A percentile compares a stretch with the other conserved stretches of the same genome.
Evolutionary conservation across 1,140 invertebrate genomes (phyloP).

Genomic region (Wasmannia auropunctata): DNA sequence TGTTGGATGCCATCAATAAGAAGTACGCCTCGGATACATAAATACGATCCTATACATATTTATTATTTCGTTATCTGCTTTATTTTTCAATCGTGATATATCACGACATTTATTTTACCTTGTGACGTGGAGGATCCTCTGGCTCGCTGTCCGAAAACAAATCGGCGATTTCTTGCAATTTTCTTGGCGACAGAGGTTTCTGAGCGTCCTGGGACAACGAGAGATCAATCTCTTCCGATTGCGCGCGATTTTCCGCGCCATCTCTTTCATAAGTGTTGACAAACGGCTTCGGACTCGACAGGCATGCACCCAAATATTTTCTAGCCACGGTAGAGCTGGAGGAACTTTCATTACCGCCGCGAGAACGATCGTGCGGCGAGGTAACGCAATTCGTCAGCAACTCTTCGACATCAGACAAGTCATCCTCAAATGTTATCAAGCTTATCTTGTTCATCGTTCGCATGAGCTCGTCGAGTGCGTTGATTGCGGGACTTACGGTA

Average conservation of each 20-base stretch:
- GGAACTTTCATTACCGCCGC: not conserved
- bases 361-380: not conserved
- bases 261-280: not conserved
- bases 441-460: not conserved
- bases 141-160: not conserved
- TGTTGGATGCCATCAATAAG: constrained; percentile 27
- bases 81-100: not conserved
- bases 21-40: constrained; percentile 27
- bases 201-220: not conserved
- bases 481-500: constrained; percentile 21
- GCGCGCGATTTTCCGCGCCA: not conserved
- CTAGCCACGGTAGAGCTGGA: not conserved
- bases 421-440: not conserved
- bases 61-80: not conserved
- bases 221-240: not conserved
- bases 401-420: not conserved
- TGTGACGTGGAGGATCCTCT: not conserved
- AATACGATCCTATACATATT: not conserved
- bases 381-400: not conserved
- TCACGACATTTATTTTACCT: not conserved
- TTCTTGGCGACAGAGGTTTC: not conserved
- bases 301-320: not conserved
- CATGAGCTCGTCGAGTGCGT: constrained; percentile 27
- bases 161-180: not conserved
- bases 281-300: not conserved